Percentiles rank a stretch among this genome's conserved stretches.
Conservation (phyloP, 2,113 vertebrate species). For the Leptosomus discolor region DNA sequence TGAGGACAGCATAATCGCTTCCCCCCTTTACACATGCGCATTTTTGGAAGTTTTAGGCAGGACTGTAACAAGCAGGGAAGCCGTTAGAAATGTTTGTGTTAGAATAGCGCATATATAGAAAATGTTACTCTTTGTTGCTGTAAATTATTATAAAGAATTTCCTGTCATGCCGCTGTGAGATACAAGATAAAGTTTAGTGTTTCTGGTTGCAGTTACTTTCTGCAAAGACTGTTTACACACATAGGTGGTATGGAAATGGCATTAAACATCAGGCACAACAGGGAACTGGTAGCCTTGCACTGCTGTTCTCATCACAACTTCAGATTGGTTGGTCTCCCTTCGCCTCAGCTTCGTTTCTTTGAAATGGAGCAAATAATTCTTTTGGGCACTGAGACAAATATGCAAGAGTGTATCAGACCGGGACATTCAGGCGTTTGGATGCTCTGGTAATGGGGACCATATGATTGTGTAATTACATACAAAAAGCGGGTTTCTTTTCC, state of each 20-base stretch:
- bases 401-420: background rate
- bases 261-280: background rate
- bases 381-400: background rate
- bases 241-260: rapidly evolving
- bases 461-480: background rate
- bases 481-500: background rate
- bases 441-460: background rate
- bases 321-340: background rate
- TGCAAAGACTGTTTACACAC: background rate
- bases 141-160: background rate
- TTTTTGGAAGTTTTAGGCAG: background rate
- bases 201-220: background rate
- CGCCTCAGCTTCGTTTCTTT: background rate
- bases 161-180: background rate
- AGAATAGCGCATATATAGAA: background rate
- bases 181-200: background rate
- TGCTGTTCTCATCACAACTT: background rate
- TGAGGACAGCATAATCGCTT: rapidly evolving
- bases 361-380: background rate
- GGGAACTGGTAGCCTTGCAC: background rate
- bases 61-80: background rate
- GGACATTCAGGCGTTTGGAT: background rate
- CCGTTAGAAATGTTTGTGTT: background rate
- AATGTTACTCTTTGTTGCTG: background rate
- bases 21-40: rapidly evolving